These are phyloP conservation scores for Nanorana parkeri DNA, from an alignment of 2,113 vertebrate species.

Conservation along the genomic window DNA sequence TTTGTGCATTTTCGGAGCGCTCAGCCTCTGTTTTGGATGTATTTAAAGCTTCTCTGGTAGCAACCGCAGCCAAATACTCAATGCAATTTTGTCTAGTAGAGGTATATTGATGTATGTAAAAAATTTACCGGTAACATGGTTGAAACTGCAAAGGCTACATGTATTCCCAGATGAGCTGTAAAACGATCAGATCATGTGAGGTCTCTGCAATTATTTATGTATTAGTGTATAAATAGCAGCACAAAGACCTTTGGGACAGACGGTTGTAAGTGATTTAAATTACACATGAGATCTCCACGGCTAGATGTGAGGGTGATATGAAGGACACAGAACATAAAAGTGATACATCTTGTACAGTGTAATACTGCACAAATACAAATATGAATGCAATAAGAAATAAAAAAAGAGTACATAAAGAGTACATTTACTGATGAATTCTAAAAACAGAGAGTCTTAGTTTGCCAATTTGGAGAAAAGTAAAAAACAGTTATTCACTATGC, in stretches of 20 bases:
- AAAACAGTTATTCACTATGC: too few relatives aligned
- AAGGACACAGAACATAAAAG: neutral
- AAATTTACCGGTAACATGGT: neutral
- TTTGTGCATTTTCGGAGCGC: too few relatives aligned
- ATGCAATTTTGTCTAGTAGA: too few relatives aligned
- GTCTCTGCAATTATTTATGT: slow-evolving; percentile 34
- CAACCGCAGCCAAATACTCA: too few relatives aligned
- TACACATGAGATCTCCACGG: neutral
- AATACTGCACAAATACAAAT: neutral
- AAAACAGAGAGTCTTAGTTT: too few relatives aligned
- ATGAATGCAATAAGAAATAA: neutral
- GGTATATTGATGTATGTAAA: too few relatives aligned
- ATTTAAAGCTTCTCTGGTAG: too few relatives aligned
- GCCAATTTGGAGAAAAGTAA: too few relatives aligned
- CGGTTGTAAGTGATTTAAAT: slow-evolving; percentile 9
- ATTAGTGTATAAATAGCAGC: slow-evolving; percentile 4
- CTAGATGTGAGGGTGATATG: slow-evolving; percentile 7
- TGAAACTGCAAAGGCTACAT: neutral
- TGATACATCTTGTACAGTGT: neutral
- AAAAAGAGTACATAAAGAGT: too few relatives aligned
- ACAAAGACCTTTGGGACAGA: neutral
- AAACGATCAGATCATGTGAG: slow-evolving; percentile 25
- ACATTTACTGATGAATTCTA: too few relatives aligned
- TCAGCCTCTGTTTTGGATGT: too few relatives aligned
- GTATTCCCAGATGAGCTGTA: neutral